A percentile compares a stretch with the other conserved stretches of the same genome.
Conservation (phyloP, 92 coral and sea anemone genomes). For the Epizoanthus fatuus region DNA sequence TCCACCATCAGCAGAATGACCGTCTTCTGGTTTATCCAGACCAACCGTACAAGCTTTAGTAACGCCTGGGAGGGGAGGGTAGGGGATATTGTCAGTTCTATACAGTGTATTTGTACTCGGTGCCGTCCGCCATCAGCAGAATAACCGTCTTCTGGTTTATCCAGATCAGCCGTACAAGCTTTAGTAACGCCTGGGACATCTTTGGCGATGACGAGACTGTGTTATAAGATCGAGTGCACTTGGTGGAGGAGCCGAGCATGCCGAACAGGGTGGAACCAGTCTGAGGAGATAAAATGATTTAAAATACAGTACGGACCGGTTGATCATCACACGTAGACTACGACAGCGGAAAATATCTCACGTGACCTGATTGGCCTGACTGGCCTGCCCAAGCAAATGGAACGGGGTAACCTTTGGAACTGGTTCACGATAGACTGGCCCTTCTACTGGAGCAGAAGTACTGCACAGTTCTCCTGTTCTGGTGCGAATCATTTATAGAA, state of each 20-base stretch:
- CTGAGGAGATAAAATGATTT: slow-evolving; percentile 55
- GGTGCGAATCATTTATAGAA: too few relatives aligned
- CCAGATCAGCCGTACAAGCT: slow-evolving; percentile 94
- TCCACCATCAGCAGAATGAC: slow-evolving; percentile 88
- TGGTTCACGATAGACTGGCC: too few relatives aligned
- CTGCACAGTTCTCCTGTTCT: too few relatives aligned
- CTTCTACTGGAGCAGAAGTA: too few relatives aligned
- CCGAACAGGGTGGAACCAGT: slow-evolving; percentile 98
- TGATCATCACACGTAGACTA: too few relatives aligned
- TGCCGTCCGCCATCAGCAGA: slow-evolving; percentile 95
- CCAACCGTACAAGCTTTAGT: slow-evolving; percentile 82
- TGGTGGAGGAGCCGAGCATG: slow-evolving; percentile 90
- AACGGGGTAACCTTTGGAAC: too few relatives aligned
- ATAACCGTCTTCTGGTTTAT: slow-evolving; percentile 93
- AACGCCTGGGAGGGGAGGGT: slow-evolving; percentile 72
- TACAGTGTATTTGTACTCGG: slow-evolving; percentile 83
- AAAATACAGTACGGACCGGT: too few relatives aligned
- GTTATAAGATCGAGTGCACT: slow-evolving; percentile 87
- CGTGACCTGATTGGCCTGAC: too few relatives aligned
- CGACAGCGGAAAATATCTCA: too few relatives aligned
- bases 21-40: slow-evolving; percentile 89
- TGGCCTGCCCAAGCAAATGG: too few relatives aligned
- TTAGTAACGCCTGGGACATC: slow-evolving; percentile 85
- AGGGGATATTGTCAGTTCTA: slow-evolving; percentile 51
- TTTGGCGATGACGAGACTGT: slow-evolving; percentile 79